Conservation (phyloP, 2,113 vertebrate genomes). For the Ranitomeya variabilis region DNA sequence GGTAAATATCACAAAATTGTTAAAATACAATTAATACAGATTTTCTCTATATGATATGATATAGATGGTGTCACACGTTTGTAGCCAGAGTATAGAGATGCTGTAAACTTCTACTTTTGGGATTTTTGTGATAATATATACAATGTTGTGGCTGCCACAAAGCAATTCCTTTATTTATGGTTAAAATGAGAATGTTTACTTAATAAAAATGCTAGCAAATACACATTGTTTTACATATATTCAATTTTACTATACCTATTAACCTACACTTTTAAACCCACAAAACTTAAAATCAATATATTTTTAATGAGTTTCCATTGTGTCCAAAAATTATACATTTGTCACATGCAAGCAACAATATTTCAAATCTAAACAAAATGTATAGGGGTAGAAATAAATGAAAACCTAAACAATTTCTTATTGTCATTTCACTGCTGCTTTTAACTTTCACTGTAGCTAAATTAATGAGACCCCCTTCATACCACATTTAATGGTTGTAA, state of each 20-base stretch:
- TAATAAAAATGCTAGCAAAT: background rate
- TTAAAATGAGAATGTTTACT: background rate
- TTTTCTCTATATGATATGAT: too few relatives aligned
- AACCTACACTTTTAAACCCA: background rate
- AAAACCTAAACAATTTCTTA: slow-evolving; percentile 37
- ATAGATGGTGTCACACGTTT: too few relatives aligned
- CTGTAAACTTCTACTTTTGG: too few relatives aligned
- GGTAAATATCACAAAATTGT: too few relatives aligned
- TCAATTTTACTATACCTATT: background rate
- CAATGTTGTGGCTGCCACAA: too few relatives aligned
- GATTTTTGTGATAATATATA: too few relatives aligned
- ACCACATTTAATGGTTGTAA: slow-evolving; percentile 51
- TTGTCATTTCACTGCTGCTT: slow-evolving; percentile 46
- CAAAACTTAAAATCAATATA: background rate
- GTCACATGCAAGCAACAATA: background rate
- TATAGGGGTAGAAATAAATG: slow-evolving; percentile 21
- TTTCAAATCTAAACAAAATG: slow-evolving; percentile 16
- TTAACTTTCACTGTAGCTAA: slow-evolving; percentile 48
- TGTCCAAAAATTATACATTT: background rate
- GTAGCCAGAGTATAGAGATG: too few relatives aligned
- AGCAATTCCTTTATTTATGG: too few relatives aligned
- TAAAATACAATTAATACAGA: too few relatives aligned
- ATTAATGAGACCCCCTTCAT: slow-evolving; percentile 58
- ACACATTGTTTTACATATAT: background rate
- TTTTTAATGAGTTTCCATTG: background rate